Evolutionary conservation across 1,140 invertebrate species (phyloP).

Genomic region (Cylas formicarius): DNA sequence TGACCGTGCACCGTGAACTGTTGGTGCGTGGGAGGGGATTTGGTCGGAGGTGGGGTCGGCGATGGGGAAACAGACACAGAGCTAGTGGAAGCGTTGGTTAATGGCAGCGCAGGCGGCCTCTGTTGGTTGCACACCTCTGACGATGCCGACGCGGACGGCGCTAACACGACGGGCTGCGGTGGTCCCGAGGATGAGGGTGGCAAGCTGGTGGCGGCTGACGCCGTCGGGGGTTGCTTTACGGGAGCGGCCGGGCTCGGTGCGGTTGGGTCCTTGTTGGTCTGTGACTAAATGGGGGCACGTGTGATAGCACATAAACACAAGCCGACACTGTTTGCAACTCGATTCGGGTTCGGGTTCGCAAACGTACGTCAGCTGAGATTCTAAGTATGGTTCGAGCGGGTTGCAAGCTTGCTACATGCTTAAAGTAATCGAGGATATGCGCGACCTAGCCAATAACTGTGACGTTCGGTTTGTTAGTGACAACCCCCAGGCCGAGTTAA

Average conservation of each 20-base stretch:
- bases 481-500: conserved; percentile 18
- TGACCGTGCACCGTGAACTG: conserved; percentile 41
- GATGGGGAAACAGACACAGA: conserved; percentile 34
- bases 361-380: no score
- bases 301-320: conserved; percentile 20
- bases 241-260: conserved; percentile 19
- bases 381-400: no score
- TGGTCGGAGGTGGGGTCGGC: conserved; percentile 32
- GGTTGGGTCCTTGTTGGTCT: conserved; percentile 52
- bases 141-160: conserved; percentile 23
- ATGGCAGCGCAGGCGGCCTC: conserved; percentile 29
- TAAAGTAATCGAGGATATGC: no score
- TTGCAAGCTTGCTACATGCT: no score
- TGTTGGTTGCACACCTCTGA: conserved; percentile 40
- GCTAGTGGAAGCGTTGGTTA: conserved; percentile 40
- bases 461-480: no score
- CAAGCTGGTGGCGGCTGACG: conserved; percentile 24
- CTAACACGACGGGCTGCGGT: conserved; percentile 16
- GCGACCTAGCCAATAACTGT: no score
- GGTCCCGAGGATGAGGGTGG: conserved; percentile 19
- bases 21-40: conserved; percentile 35
- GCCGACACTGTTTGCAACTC: no score
- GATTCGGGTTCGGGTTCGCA: no score
- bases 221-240: conserved; percentile 25
- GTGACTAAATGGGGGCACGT: conserved; percentile 35